These are phyloP conservation scores for Caiman crocodilus DNA, from an alignment of 2,797 vertebrate species.

Conservation along the genomic window DNA sequence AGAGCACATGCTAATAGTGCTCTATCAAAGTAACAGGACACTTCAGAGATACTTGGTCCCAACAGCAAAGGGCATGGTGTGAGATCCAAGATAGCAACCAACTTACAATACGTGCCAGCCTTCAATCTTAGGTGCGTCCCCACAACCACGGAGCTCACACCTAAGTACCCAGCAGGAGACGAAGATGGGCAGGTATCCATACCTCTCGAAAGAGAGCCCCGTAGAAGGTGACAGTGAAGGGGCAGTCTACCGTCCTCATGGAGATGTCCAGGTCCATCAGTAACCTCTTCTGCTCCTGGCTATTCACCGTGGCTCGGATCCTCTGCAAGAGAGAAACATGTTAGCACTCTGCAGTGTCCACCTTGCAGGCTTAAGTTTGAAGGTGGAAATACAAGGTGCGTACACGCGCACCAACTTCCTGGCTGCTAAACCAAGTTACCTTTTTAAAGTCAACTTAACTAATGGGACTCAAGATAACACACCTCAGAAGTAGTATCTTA, in stretches of 20 bases:
- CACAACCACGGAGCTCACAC: too few species aligned
- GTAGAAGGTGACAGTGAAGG: constrained; percentile 95
- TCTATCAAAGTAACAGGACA: neutral
- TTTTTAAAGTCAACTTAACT: too few species aligned
- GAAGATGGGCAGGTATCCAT: neutral
- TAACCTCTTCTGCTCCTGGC: constrained; percentile 95
- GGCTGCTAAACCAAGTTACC: too few species aligned
- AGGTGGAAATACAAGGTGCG: too few species aligned
- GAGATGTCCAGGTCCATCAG: constrained; percentile 97
- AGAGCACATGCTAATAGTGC: neutral
- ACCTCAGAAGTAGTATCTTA: too few species aligned
- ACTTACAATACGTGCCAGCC: neutral
- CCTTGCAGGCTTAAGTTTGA: too few species aligned
- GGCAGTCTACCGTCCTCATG: constrained; percentile 97
- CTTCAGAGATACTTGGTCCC: neutral
- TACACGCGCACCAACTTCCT: too few species aligned
- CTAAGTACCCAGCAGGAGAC: too few species aligned
- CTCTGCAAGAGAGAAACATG: constrained; percentile 78
- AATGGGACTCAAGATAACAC: too few species aligned
- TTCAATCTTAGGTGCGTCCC: neutral
- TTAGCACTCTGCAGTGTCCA: neutral
- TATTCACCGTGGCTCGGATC: constrained; percentile 96
- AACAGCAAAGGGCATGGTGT: neutral
- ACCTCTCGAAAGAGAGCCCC: constrained; percentile 97
- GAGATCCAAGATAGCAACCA: neutral